Percentiles rank a stretch among this genome's conserved stretches.
phyloP scores from a whole-genome alignment of 2,797 vertebrate genomes.

The Pachyuromys duprasi region DNA sequence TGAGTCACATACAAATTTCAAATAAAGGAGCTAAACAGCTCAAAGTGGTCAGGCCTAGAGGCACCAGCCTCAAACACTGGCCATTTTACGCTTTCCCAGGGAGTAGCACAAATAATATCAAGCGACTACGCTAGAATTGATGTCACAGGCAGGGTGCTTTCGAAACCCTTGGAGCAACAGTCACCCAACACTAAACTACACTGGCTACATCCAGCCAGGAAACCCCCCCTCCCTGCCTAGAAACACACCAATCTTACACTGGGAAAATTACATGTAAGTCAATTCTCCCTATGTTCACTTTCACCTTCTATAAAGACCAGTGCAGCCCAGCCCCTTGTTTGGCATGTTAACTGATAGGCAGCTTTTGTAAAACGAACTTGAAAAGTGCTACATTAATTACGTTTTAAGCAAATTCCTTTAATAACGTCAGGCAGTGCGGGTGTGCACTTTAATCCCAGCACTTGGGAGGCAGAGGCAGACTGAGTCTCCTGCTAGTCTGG shows the following conservation, averaged over 20 bases:
- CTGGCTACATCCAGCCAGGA: neutral
- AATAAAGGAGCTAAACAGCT: slow-evolving; percentile 17
- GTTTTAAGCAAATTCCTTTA: slow-evolving; percentile 40
- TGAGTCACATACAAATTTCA: slow-evolving; percentile 72
- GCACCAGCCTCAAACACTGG: neutral
- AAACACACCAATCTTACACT: neutral
- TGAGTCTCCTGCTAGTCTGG: neutral
- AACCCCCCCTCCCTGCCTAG: neutral
- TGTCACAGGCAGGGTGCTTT: neutral
- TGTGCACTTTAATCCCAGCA: neutral
- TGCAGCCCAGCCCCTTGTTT: neutral
- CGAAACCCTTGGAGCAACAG: slow-evolving; percentile 13
- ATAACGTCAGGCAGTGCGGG: neutral
- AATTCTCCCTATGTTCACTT: slow-evolving; percentile 7
- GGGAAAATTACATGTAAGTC: neutral
- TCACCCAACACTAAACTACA: neutral
- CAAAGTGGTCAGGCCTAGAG: neutral
- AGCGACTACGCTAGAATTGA: neutral
- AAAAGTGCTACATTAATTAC: slow-evolving; percentile 35
- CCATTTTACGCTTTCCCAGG: neutral
- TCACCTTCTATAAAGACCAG: neutral
- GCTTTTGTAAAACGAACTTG: slow-evolving; percentile 18
- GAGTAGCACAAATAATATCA: slow-evolving; percentile 22
- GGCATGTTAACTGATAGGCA: slow-evolving; percentile 27
- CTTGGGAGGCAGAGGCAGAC: neutral